Conservation (phyloP, 1,140 invertebrate genomes). For the Dufourea novaeangliae region DNA sequence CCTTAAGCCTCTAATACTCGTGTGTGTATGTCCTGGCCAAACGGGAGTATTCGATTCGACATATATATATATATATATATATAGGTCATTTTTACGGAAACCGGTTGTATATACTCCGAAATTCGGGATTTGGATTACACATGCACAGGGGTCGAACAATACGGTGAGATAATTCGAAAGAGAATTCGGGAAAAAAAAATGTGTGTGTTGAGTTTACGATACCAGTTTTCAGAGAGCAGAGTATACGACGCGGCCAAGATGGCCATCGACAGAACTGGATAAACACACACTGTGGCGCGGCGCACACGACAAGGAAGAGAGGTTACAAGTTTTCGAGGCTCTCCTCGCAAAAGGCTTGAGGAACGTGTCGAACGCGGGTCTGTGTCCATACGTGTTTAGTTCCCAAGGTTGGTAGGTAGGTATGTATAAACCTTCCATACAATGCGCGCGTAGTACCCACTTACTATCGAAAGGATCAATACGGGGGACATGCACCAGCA, state of each 20-base stretch:
- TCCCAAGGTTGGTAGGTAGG: conserved; percentile 60
- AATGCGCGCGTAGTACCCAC: conserved; percentile 70
- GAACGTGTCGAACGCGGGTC: conserved; percentile 28
- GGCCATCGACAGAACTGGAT: conserved; percentile 35
- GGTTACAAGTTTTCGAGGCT: conserved; percentile 15
- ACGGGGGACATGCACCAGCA: conserved; percentile 70
- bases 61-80: too few species aligned
- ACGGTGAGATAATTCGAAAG: background rate
- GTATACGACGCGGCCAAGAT: conserved; percentile 16
- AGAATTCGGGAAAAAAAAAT: conserved; percentile 8
- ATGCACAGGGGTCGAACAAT: background rate
- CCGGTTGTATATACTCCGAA: too few species aligned
- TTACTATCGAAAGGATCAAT: conserved; percentile 77
- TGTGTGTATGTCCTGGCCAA: too few species aligned
- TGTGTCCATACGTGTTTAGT: conserved; percentile 45
- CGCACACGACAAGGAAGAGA: background rate
- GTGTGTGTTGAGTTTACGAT: conserved; percentile 42
- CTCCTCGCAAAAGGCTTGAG: conserved; percentile 40
- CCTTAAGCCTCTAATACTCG: too few species aligned
- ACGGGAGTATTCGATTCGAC: too few species aligned
- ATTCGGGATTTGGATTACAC: background rate
- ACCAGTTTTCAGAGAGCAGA: conserved; percentile 44
- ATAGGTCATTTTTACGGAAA: too few species aligned
- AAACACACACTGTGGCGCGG: conserved; percentile 27
- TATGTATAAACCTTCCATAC: conserved; percentile 64